A percentile compares a stretch with the other conserved stretches of the same genome.
These are phyloP conservation scores for Lysandra bellargus DNA, from an alignment of 2,888 invertebrate species.

Conservation along the genomic window DNA sequence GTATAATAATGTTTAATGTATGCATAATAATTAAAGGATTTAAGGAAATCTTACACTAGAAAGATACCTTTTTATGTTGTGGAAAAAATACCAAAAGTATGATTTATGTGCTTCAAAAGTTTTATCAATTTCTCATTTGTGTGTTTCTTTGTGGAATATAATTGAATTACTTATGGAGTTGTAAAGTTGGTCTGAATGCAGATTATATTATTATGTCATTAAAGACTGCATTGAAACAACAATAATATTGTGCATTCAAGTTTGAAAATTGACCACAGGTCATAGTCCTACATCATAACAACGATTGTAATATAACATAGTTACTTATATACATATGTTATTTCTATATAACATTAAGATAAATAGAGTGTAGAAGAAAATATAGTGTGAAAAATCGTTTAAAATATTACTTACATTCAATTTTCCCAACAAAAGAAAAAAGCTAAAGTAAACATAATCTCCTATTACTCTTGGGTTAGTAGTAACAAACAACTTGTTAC, in stretches of 20 bases:
- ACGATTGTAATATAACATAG: background rate
- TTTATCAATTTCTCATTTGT: background rate
- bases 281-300: background rate
- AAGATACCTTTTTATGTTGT: background rate
- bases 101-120: background rate
- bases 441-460: background rate
- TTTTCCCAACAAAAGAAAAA: background rate
- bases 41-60: background rate
- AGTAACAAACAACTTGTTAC: no score
- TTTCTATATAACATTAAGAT: no score
- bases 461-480: no score
- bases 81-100: background rate
- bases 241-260: background rate
- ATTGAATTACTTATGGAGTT: background rate
- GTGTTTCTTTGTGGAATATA: background rate
- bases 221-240: background rate
- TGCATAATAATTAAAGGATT: background rate
- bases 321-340: no score
- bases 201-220: background rate
- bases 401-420: background rate
- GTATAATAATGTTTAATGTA: conserved; percentile 23
- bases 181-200: background rate
- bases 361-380: background rate
- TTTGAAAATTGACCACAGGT: background rate
- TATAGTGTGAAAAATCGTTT: background rate